Evolutionary conservation across 2,113 vertebrate species (phyloP), one percentile per base, ranked within the genome.

Genomic region (Epinephelus cyanopodus): DNA sequence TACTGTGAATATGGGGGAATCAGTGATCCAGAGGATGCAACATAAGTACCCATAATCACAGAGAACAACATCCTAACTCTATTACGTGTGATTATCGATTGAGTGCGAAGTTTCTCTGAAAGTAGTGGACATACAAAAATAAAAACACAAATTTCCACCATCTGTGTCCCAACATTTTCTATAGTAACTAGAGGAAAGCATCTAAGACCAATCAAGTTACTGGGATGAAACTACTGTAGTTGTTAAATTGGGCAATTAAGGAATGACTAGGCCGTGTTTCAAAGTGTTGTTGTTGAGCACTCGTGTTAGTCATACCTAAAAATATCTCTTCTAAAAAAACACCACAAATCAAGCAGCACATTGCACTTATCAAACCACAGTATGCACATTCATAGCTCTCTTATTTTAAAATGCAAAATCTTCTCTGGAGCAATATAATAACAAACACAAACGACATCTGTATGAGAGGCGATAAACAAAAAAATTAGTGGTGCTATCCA

Each of bases 121-220:
- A 33, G 42, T 42, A 23, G 3, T 42, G n/a, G 33, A 39, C 61
- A 66, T 13, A 17, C 10, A 27, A 50, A 70, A 29, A 74, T 25
- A 42, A 71, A 60, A 74, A 73, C 6, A 52, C n/a, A 37, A 37
- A 42, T 15, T 23, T 63, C 18, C 4, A 39, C 23, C n/a, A 81
- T 83, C 57, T 80, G 47, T 75, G 65, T 56, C 13, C 19, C n/a
- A 47, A n/a, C 48, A 68, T 78, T 89, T 88, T 70, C 83, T 50
- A 90, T 77, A 52, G 85, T 39, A 87, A 89, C 74, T 3, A 61
- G 39, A 72, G 47, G 61, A 81, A 74, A 77, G 65, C 50, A 82
- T 71, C 5, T 60, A 21, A 47, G 48, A 65, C 73, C 61, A 81
- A 47, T 89, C 29, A 42, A 66, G 47, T 33, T 72, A 73, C 61